These are phyloP conservation scores for Asarcornis scutulata DNA, from an alignment of 2,113 vertebrate genomes.

Conservation along the genomic window DNA sequence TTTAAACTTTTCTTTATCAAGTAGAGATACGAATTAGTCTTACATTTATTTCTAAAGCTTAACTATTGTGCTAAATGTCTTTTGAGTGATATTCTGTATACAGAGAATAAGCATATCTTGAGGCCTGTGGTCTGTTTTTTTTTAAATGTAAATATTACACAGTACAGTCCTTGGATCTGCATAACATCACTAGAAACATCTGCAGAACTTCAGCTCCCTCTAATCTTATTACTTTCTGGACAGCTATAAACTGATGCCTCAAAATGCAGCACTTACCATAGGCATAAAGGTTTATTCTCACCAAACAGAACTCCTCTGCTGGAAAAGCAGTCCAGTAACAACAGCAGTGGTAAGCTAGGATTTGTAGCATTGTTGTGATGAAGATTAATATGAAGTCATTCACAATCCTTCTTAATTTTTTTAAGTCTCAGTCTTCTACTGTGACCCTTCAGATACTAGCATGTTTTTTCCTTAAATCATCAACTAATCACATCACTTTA, in stretches of 20 bases:
- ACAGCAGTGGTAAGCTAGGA: not conserved
- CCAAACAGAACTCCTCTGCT: not conserved
- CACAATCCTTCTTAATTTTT: not conserved
- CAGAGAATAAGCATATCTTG: not conserved
- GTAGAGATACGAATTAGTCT: not conserved
- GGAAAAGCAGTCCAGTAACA: not conserved
- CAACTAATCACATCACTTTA: not conserved
- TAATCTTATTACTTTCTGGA: slow-evolving; percentile 5
- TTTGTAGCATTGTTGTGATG: not conserved
- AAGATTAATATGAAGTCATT: not conserved
- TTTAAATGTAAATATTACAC: not conserved
- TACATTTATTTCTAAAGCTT: not conserved
- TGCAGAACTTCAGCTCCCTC: not conserved
- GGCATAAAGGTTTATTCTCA: not conserved
- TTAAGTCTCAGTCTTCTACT: not conserved
- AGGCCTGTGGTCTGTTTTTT: not conserved
- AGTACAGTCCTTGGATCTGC: not conserved
- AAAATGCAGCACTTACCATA: not conserved
- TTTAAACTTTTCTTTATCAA: not conserved
- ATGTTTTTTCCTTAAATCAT: not conserved
- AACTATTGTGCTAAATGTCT: not conserved
- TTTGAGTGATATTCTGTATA: not conserved
- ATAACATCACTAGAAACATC: slow-evolving; percentile 3
- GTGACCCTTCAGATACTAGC: not conserved
- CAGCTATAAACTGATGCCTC: not conserved